Percentiles rank a stretch among this genome's conserved stretches.
Conservation (phyloP, 92 coral and sea anemone genomes). For the Blastomussa wellsi region DNA sequence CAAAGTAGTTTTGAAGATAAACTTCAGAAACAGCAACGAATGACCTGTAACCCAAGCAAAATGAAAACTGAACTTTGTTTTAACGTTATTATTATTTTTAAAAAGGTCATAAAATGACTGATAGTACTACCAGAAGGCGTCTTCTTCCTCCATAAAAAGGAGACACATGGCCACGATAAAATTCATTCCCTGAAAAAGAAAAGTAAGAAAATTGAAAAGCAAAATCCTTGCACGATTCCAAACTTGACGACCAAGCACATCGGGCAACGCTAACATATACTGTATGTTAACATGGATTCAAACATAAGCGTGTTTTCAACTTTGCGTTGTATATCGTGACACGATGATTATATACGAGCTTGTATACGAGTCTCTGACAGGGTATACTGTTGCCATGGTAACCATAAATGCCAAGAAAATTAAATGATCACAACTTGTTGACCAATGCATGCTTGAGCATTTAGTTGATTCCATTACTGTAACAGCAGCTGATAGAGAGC, state of each 20-base stretch:
- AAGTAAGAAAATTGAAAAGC: not conserved
- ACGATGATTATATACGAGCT: too few species aligned
- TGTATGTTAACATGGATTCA: not conserved
- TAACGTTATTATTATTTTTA: not conserved
- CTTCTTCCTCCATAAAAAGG: slow-evolving; percentile 87
- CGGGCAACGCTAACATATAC: not conserved
- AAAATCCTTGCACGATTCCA: not conserved
- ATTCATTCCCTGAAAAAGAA: slow-evolving; percentile 78
- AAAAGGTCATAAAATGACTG: not conserved
- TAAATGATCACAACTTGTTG: too few species aligned
- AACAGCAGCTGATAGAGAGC: too few species aligned
- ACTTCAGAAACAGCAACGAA: slow-evolving; percentile 78
- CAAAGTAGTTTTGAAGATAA: slow-evolving; percentile 78
- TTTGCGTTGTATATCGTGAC: too few species aligned
- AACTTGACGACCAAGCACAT: not conserved
- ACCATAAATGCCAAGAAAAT: too few species aligned
- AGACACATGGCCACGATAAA: slow-evolving; percentile 81
- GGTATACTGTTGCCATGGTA: too few species aligned
- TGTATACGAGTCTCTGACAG: too few species aligned
- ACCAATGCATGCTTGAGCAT: too few species aligned
- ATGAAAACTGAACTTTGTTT: not conserved
- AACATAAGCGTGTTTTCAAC: not conserved
- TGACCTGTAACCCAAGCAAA: slow-evolving; percentile 57
- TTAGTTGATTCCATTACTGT: too few species aligned
- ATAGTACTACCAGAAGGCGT: slow-evolving; percentile 71